Evolutionary conservation across 1,140 invertebrate species (phyloP), one percentile per base, ranked within the genome.

Genomic region (Heliconius hermathena): DNA sequence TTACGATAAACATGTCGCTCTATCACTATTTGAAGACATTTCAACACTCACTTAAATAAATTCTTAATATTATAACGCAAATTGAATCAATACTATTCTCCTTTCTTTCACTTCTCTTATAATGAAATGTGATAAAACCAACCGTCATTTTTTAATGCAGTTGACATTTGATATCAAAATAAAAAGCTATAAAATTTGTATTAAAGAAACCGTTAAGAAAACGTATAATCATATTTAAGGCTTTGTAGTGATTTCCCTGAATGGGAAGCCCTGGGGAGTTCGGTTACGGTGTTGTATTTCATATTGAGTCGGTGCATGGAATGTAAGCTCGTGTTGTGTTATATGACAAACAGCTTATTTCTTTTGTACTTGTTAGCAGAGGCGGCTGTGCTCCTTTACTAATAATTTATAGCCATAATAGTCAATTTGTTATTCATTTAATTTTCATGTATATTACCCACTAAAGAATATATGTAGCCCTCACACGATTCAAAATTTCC

Each of bases 161-260:
- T 57, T 54, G 46, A 57, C 16, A 54, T 54, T 57, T 54, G 22
- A 66, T 66, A 66, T 66, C 26, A 66, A 66, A 66, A 66, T 66
- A 66, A 66, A 29, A 26, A 9, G 26, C 26, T 29, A 66, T 66
- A 66, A 66, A 66, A 66, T 29, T 66, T 74, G 73, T 54, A 33
- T 74, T 16, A 74, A 33, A 54, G 26, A 74, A 57, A 29, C 26
- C 26, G 49, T 41, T 74, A 74, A 54, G 46, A 73, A 73, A 41
- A 73, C 41, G 38, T 71, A 71, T 70, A 76, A 76, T 76, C 36
- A 66, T 66, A 66, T 76, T 77, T 78, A 78, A 78, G 75, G 74
- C 74, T 80, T 80, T 73, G 49, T 74, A 9, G 6, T 73, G 79
- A 76, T 80, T 80, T 80, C 71, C 78, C 73, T 80, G 79, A 74